Evolutionary conservation across 2,113 vertebrate genomes (phyloP).

Genomic region (Alosa alosa): DNA sequence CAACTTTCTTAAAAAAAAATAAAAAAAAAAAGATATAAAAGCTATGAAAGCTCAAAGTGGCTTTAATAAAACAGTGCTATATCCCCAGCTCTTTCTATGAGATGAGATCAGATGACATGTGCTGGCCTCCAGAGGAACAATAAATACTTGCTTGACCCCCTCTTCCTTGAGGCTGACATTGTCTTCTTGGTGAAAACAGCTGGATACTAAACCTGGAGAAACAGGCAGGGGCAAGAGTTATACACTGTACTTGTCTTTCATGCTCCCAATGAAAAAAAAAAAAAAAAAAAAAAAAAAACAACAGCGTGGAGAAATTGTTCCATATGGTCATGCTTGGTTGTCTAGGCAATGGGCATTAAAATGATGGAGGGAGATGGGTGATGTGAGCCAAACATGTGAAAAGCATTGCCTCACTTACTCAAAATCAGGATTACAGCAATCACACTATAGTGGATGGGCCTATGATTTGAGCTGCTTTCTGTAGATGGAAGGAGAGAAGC

Average conservation of each 20-base stretch:
- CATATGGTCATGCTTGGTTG: conserved; percentile 7
- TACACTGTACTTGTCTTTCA: background rate
- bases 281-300: background rate
- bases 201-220: conserved; percentile 50
- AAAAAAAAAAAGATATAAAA: conserved; percentile 40
- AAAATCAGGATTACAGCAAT: conserved; percentile 59
- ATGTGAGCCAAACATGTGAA: conserved; percentile 10
- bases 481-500: conserved; percentile 62
- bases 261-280: background rate
- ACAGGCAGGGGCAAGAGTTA: background rate
- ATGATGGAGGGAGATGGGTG: conserved; percentile 17
- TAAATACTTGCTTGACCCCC: conserved; percentile 36
- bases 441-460: conserved; percentile 79
- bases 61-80: conserved; percentile 55
- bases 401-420: conserved; percentile 68
- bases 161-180: conserved; percentile 10
- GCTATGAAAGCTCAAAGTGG: conserved; percentile 45
- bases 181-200: conserved; percentile 35
- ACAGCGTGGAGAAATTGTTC: background rate
- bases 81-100: conserved; percentile 33
- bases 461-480: conserved; percentile 73
- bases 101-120: conserved; percentile 33
- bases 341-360: conserved; percentile 17
- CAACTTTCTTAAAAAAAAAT: conserved; percentile 21
- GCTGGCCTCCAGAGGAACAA: conserved; percentile 26